Evolutionary conservation across 2,888 invertebrate species (phyloP).

Genomic region (Melanostoma scalare): DNA sequence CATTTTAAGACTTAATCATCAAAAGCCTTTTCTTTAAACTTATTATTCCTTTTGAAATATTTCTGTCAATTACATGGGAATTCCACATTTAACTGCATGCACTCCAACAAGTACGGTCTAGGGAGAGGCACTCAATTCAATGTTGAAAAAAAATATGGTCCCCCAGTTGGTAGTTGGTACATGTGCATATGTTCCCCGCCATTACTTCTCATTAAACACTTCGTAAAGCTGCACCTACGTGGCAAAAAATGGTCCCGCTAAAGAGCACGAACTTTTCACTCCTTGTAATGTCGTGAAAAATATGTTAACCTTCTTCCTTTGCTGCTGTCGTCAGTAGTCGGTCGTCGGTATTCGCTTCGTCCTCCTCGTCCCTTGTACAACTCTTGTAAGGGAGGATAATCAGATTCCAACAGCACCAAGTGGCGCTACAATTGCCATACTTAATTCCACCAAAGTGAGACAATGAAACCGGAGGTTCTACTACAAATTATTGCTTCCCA

Average conservation of each 20-base stretch:
- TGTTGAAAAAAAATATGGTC: slow-evolving; percentile 10
- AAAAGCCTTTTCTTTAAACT: slow-evolving; percentile 32
- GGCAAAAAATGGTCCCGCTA: slow-evolving; percentile 22
- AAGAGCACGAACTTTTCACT: slow-evolving; percentile 62
- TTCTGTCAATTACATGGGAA: slow-evolving; percentile 58
- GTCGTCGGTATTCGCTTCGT: not conserved
- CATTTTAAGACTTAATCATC: slow-evolving; percentile 32
- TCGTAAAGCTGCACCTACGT: slow-evolving; percentile 60
- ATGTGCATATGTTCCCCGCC: slow-evolving; percentile 65
- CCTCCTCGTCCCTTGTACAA: not conserved
- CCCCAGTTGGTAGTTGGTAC: slow-evolving; percentile 57
- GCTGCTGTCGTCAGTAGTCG: not conserved
- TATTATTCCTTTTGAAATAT: slow-evolving; percentile 50
- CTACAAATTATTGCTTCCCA: slow-evolving; percentile 62
- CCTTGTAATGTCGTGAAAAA: slow-evolving; percentile 63
- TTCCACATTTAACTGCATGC: slow-evolving; percentile 52
- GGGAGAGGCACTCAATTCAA: not conserved
- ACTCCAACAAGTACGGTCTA: slow-evolving; percentile 63
- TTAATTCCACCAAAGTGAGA: slow-evolving; percentile 51
- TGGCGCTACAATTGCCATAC: slow-evolving; percentile 56
- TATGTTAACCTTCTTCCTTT: slow-evolving; percentile 45
- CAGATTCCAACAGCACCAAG: slow-evolving; percentile 58
- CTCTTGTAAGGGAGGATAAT: slow-evolving; percentile 14
- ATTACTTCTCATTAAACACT: slow-evolving; percentile 73
- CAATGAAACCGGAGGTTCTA: slow-evolving; percentile 55